These are phyloP conservation scores for Branchinecta lynchi DNA, from an alignment of 1,140 invertebrate species.

Conservation along the genomic window DNA sequence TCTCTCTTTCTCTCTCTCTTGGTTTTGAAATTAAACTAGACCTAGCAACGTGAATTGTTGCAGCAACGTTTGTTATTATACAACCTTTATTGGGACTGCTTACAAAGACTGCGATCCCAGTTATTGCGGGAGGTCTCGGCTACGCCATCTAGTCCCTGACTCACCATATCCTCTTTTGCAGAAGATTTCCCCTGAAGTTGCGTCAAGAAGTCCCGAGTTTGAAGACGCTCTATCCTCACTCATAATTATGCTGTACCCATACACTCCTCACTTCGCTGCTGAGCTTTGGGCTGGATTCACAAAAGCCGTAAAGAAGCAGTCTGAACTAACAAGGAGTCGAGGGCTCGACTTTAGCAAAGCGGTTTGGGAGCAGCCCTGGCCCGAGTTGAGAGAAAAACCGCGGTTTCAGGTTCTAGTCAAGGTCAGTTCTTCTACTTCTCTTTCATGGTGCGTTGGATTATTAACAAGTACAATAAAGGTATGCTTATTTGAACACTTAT, in stretches of 20 bases:
- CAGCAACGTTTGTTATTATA: too few relatives aligned
- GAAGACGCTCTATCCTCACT: conserved; percentile 56
- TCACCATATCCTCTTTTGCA: conserved; percentile 26
- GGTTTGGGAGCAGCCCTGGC: conserved; percentile 11
- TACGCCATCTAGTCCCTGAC: too few relatives aligned
- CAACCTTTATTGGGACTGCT: too few relatives aligned
- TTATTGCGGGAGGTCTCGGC: too few relatives aligned
- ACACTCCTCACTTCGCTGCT: conserved; percentile 75
- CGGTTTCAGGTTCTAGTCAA: conserved; percentile 15
- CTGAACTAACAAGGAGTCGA: conserved; percentile 22
- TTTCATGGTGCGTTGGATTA: too few relatives aligned
- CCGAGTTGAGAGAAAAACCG: too few relatives aligned
- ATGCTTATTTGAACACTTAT: too few relatives aligned
- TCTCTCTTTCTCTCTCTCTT: too few relatives aligned
- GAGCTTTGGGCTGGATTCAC: conserved; percentile 71
- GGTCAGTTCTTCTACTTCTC: neutral
- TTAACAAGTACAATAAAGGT: conserved; percentile 10
- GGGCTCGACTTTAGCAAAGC: conserved; percentile 15
- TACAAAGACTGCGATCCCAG: too few relatives aligned
- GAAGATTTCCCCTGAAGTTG: conserved; percentile 40
- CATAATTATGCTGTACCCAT: conserved; percentile 67
- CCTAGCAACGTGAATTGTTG: too few relatives aligned
- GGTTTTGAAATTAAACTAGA: too few relatives aligned
- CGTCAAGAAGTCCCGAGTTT: conserved; percentile 52
- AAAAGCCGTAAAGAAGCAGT: conserved; percentile 26